Evolutionary conservation across 2,888 invertebrate genomes (phyloP).

Genomic region (Pterobdella sp.): DNA sequence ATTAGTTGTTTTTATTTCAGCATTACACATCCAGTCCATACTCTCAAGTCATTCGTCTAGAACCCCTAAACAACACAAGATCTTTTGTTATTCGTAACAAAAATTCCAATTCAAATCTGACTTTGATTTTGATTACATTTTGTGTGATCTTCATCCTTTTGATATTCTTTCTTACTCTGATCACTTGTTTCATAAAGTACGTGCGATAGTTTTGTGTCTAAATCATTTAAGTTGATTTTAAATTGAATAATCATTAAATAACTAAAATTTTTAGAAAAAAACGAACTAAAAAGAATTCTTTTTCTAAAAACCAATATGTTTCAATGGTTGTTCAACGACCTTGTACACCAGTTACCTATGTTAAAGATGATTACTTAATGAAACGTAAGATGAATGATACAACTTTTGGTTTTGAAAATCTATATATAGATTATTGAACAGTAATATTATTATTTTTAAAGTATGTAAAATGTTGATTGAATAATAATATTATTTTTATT

Average conservation of each 20-base stretch:
- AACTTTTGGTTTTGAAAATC: not conserved
- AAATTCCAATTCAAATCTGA: not conserved
- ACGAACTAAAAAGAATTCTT: not conserved
- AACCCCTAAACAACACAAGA: not conserved
- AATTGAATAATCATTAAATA: not conserved
- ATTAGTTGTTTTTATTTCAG: not conserved
- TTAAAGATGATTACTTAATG: not conserved
- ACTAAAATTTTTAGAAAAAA: not conserved
- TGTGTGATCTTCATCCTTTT: not conserved
- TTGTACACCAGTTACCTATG: not conserved
- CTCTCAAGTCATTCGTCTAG: not conserved
- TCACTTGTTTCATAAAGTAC: not conserved
- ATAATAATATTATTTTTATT: not conserved
- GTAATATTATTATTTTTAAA: not conserved
- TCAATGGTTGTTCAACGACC: not conserved
- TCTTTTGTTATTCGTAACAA: not conserved
- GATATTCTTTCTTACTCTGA: not conserved
- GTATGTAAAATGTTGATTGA: not conserved
- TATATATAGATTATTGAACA: not conserved
- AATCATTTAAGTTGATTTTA: not conserved
- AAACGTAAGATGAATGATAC: not conserved
- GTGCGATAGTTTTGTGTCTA: not conserved
- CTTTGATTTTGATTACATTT: not conserved
- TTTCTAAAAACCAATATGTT: not conserved
- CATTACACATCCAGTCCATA: slow-evolving; percentile 8